Evolutionary conservation across 2,888 invertebrate genomes (phyloP), one percentile per base, ranked within the genome.

Genomic region (Scaptomyza polygonia): DNA sequence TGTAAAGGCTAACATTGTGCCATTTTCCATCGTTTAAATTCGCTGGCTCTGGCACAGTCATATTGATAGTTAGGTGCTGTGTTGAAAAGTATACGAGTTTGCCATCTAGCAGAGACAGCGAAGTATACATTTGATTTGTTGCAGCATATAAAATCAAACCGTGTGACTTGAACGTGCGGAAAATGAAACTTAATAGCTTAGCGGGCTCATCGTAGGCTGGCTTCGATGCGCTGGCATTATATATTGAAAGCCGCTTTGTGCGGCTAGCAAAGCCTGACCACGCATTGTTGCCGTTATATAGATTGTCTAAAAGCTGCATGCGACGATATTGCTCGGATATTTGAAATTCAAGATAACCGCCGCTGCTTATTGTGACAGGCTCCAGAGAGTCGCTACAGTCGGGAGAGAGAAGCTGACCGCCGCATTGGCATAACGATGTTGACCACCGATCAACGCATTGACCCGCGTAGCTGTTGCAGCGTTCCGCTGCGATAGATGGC

Each of bases 401-500:
- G 0, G 96, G 95, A 0, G 98, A 96, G 16, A 95, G 93, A 3
- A 96, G 90, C 42, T 93, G 92, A 11, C 93, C 93, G n/a, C 95
- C 95, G 87, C 95, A 96, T 79, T 93, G 94, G 88, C 95, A 97
- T 75, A 94, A 93, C 12, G 95, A 94, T 3, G 94, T 93, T 79
- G 95, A 95, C 98, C 98, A 98, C 67, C 95, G 94, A 89, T 98
- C 97, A 72, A 96, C 93, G 89, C 98, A 98, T 44, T 93, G 92
- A 0, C 55, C 74, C 0, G 95, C 96, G 55, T 92, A 93, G 21
- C 93, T 93, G 9, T 94, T 94, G 86, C 96, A 96, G 0, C 92
- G 86, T 0, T 92, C 91, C 0, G 88, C 67, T 7, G 90, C 90
- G 1, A 89, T 79, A 8, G 92, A 89, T 0, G 92, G 91, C 55